Evolutionary conservation across 2,797 vertebrate genomes (phyloP), one percentile per base, ranked within the genome.

Genomic region (Holocentrus rufus): DNA sequence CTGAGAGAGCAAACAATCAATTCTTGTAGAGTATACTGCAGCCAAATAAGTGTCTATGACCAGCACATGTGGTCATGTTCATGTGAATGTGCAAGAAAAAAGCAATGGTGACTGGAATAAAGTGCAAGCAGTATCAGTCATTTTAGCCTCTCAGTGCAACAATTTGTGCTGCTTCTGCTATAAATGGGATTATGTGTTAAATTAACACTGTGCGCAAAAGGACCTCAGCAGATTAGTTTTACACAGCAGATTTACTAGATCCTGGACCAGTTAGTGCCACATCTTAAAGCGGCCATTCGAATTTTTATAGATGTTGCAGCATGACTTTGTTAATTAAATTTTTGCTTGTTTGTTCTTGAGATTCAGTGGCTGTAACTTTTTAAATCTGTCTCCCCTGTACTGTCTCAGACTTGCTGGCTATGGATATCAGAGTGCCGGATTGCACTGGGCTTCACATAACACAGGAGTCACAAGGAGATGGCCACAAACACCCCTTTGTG

Each of bases 381-480:
- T 22, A 23, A 54, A 22, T 60, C 34, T 27, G 42, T 52, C 7
- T 23, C 18, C 13, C 7, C 84, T 25, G 25, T 72, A 17, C 31
- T 66, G 1, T 77, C 46, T 76, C 27, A 91, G 90, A 42, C 58
- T 83, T 73, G 49, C 65, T 69, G 77, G 65, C 25, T 86, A 77
- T 72, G 78, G 83, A 34, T 81, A 68, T 74, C 90, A 86, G 75
- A 81, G 72, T 1, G 59, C 76, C 7, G 77, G 79, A 59, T 77
- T 89, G 42, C 83, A 87, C 50, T 90, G 88, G 85, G 70, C 75
- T 55, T 80, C 81, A 82, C 82, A 78, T 36, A 84, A 75, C 61
- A 72, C 62, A 6, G 59, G 65, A 44, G 39, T 82, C 56, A 81
- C 74, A 14, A 85, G 77, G 56, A 88, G 74, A 82, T 83, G 78